These are phyloP conservation scores for Strigops habroptila DNA, from an alignment of 2,113 vertebrate genomes.

Conservation along the genomic window DNA sequence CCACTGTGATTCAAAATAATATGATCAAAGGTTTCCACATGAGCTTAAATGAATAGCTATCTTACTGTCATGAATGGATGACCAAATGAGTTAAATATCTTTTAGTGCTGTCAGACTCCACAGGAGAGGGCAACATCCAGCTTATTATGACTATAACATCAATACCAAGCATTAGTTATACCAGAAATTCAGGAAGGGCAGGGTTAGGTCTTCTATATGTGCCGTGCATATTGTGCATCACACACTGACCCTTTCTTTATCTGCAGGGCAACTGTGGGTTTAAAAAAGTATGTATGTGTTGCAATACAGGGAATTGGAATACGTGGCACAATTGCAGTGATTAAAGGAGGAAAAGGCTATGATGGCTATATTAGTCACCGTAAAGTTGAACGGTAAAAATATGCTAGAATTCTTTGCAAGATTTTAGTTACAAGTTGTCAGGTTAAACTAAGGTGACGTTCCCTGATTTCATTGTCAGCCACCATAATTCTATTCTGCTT, in stretches of 20 bases:
- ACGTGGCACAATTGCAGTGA: background rate
- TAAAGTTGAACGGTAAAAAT: background rate
- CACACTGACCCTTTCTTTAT: background rate
- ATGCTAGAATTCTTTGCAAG: background rate
- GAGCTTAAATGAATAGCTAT: background rate
- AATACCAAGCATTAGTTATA: background rate
- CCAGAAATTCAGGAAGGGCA: background rate
- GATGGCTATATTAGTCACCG: background rate
- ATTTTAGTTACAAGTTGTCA: background rate
- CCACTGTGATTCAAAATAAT: background rate
- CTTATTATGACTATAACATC: background rate
- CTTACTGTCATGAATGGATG: background rate
- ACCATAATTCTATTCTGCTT: background rate
- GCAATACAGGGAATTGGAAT: background rate
- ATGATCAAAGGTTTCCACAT: background rate
- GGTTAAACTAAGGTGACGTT: background rate
- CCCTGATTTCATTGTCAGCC: background rate
- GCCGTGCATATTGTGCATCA: background rate
- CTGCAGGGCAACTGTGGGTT: background rate
- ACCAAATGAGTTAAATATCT: background rate
- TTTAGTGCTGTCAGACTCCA: background rate
- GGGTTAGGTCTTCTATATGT: background rate
- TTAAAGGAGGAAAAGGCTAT: background rate
- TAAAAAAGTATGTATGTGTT: background rate
- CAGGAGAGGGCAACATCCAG: background rate